Conservation (phyloP, 2,113 vertebrate species). For the Rhinolophus ferrumequinum region DNA sequence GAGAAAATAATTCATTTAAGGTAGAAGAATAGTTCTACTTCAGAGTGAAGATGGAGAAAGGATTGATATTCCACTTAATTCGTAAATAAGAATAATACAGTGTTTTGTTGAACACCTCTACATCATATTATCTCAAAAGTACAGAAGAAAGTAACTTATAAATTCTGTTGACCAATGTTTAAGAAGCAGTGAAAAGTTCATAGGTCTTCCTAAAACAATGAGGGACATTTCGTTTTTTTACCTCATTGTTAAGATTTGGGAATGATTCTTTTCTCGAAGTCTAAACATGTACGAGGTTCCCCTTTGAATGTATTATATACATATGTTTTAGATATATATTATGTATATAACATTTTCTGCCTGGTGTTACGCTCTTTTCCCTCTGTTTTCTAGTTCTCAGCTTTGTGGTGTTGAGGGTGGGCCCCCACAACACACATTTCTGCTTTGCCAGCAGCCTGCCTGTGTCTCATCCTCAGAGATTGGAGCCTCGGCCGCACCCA, state of each 20-base stretch:
- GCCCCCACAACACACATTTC: neutral
- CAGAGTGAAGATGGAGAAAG: neutral
- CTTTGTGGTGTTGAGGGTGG: too few relatives aligned
- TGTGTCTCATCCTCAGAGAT: rapidly evolving
- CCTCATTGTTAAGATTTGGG: neutral
- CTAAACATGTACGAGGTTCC: neutral
- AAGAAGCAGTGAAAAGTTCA: neutral
- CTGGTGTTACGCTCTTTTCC: neutral
- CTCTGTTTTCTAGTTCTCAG: neutral
- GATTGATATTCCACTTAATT: neutral
- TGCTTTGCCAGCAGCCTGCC: neutral
- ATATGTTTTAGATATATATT: neutral
- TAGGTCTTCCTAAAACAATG: neutral
- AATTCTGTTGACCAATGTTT: neutral
- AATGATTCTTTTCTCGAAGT: neutral
- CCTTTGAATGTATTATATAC: neutral
- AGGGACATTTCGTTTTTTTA: neutral
- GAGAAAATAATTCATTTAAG: neutral
- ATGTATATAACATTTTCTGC: neutral
- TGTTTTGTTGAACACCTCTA: neutral
- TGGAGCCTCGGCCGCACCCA: neutral
- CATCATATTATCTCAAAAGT: neutral
- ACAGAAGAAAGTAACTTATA: neutral
- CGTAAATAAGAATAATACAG: neutral
- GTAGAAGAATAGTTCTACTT: neutral